Evolutionary conservation across 2,888 invertebrate species (phyloP), one percentile per base, ranked within the genome.

Genomic region (Leptinotarsa haldemani): DNA sequence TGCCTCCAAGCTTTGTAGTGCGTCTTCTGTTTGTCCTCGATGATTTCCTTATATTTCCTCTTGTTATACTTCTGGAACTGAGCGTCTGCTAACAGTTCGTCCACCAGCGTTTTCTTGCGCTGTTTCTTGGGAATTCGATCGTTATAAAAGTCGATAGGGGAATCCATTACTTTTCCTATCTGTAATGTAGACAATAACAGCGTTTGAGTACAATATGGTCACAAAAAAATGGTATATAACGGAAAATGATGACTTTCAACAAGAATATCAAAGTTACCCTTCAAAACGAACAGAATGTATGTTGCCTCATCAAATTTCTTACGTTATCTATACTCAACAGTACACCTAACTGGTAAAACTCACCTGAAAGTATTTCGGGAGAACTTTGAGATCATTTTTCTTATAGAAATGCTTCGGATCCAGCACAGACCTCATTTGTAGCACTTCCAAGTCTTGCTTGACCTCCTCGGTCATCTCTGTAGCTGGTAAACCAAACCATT

Each of bases 401-500:
- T 98, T 98, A 88, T 98, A 99, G 88, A 98, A 98, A 80, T 93
- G 93, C 86, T 97, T 97, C 0, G 97, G 96, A 88, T 99, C 94
- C 15, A 98, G 88, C 0, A 92, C 95, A 0, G 95, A 94, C 82
- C 99, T 92, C 97, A 99, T 97, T 88, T 96, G 94, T 1, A 99
- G 88, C 15, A 98, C 89, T 88, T 95, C 93, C 15, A 99, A 89
- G 87, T 99, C 98, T 84, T 93, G 94, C 86, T 93, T 94, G 65
- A 94, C 88, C 86, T 98, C 97, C 46, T 96, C 94, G 0, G 96
- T 97, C 81, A 98, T 86, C 87, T 98, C 97, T 16, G 95, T 93
- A 0, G 96, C 95, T 15, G 94, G 93, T 88, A 99, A 89, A 85
- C 96, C 91, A 86, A 93, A 98, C 99, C 99, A 99, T 18, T 91